Conservation (phyloP, 2,113 vertebrate species). For the Mellivora capensis region DNA sequence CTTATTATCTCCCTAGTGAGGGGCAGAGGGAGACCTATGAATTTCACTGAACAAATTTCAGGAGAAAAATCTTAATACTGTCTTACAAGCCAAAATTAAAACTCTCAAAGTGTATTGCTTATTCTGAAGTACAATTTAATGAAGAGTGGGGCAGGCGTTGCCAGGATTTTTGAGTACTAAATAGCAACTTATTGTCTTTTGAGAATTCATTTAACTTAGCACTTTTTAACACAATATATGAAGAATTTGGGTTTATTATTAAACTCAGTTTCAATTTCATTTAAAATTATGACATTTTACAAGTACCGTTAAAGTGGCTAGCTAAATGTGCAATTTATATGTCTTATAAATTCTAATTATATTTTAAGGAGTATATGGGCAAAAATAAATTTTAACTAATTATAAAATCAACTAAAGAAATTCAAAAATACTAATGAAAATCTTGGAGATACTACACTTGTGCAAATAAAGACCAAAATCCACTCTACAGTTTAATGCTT, state of each 20-base stretch:
- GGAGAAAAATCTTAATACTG: neutral
- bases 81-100: constrained; percentile 27
- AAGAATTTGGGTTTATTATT: constrained; percentile 25
- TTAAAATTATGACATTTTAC: constrained; percentile 43
- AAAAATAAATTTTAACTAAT: constrained; percentile 43
- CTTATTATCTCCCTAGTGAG: neutral
- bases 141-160: neutral
- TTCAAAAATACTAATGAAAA: constrained; percentile 18
- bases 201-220: constrained; percentile 18
- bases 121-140: constrained; percentile 2
- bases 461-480: neutral
- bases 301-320: neutral
- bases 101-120: neutral
- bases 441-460: neutral
- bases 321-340: constrained; percentile 33
- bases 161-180: neutral
- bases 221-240: constrained; percentile 8
- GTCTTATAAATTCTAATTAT: constrained; percentile 43
- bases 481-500: neutral
- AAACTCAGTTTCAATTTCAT: constrained; percentile 26
- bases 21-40: neutral
- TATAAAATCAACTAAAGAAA: constrained; percentile 34
- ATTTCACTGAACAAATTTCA: neutral
- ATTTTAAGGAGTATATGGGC: neutral
- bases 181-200: neutral